These are phyloP conservation scores for Cyphomyrus discorhynchus DNA, from an alignment of 2,113 vertebrate genomes.

Conservation along the genomic window DNA sequence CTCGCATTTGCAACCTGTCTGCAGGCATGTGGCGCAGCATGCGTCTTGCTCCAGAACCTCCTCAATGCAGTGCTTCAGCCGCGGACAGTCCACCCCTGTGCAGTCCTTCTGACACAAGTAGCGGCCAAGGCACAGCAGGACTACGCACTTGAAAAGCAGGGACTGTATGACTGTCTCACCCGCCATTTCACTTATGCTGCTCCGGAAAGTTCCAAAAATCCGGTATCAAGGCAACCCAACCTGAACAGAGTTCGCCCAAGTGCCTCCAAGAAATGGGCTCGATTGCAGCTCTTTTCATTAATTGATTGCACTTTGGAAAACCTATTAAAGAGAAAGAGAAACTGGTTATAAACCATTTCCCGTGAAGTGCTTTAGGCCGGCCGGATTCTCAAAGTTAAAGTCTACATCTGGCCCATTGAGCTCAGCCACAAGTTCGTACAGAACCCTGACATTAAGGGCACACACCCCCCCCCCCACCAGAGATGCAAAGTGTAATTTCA, in stretches of 20 bases:
- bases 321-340: constrained; percentile 56
- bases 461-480: constrained; percentile 9
- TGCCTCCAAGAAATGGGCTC: constrained; percentile 30
- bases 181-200: constrained; percentile 47
- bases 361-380: constrained; percentile 52
- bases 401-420: constrained; percentile 59
- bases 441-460: constrained; percentile 27
- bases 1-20: constrained; percentile 79
- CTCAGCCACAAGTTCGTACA: constrained; percentile 29
- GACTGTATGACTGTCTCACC: constrained; percentile 33
- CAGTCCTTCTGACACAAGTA: constrained; percentile 65
- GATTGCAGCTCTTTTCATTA: constrained; percentile 30
- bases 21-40: constrained; percentile 76
- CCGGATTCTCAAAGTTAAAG: constrained; percentile 40
- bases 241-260: constrained; percentile 12
- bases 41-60: constrained; percentile 68
- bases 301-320: constrained; percentile 45
- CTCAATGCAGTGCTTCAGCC: constrained; percentile 76
- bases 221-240: constrained; percentile 6
- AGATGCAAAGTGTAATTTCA: constrained; percentile 4
- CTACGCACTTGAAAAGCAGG: constrained; percentile 37
- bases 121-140: constrained; percentile 43
- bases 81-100: constrained; percentile 67
- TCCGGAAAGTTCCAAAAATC: not conserved
- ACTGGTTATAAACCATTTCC: constrained; percentile 54